Percentiles rank a stretch among this genome's conserved stretches.
These are phyloP conservation scores for Myzus persicae DNA, from an alignment of 1,140 invertebrate genomes.

Conservation along the genomic window DNA sequence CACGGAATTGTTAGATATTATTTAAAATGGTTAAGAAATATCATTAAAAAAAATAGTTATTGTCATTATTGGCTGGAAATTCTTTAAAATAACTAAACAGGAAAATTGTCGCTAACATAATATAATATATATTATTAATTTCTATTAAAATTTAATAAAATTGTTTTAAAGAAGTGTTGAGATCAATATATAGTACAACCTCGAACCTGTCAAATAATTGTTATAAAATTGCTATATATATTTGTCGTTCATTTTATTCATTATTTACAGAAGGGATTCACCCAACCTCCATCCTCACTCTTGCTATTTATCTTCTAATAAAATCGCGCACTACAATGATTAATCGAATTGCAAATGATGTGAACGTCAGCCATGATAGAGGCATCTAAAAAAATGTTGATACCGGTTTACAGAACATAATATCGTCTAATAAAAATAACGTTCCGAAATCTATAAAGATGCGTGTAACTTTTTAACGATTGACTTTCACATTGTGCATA, in stretches of 20 bases:
- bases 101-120: no score
- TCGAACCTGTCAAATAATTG: neutral
- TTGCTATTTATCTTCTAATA: neutral
- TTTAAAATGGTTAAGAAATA: no score
- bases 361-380: neutral
- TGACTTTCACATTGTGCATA: neutral
- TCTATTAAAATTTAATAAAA: no score
- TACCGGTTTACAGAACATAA: neutral
- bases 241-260: neutral
- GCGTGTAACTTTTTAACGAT: slow-evolving; percentile 15
- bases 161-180: neutral
- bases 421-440: neutral
- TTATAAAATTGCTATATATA: neutral
- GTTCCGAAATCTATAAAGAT: neutral
- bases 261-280: neutral
- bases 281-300: neutral
- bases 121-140: no score
- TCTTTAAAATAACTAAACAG: no score
- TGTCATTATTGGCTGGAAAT: no score
- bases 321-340: neutral
- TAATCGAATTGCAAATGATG: slow-evolving; percentile 2
- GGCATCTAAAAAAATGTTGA: neutral
- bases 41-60: no score
- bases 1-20: no score
- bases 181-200: neutral